Evolutionary conservation across 2,888 invertebrate species (phyloP).

Genomic region (Labia minor): DNA sequence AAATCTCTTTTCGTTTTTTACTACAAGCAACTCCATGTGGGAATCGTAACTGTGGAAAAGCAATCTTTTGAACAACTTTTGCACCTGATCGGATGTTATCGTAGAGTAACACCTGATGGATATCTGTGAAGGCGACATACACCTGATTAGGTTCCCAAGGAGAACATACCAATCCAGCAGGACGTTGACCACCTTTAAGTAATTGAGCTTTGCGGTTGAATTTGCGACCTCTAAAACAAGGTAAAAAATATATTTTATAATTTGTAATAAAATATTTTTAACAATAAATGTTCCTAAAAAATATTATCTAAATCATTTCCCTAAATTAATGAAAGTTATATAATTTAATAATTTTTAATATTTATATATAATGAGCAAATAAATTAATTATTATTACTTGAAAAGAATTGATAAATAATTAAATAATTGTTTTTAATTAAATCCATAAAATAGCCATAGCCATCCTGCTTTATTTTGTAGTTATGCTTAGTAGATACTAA

Average conservation of each 20-base stretch:
- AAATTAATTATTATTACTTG: no score
- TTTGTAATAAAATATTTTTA: no score
- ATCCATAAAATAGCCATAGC: no score
- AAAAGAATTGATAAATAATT: no score
- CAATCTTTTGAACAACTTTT: constrained; percentile 43
- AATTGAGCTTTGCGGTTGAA: constrained; percentile 40
- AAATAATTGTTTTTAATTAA: no score
- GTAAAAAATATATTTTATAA: constrained; percentile 1
- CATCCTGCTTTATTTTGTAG: no score
- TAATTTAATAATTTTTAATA: no score
- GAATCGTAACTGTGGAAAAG: constrained; percentile 47
- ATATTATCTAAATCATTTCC: no score
- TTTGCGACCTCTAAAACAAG: constrained; percentile 40
- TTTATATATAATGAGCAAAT: no score
- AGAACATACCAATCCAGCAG: constrained; percentile 55
- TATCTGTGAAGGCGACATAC: constrained; percentile 56
- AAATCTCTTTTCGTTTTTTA: constrained; percentile 45
- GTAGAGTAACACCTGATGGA: constrained; percentile 42
- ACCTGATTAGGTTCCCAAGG: constrained; percentile 52
- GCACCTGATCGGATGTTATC: constrained; percentile 31
- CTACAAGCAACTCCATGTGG: constrained; percentile 52
- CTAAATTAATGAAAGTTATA: no score
- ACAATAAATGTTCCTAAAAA: no score
- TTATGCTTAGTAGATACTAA: no score
- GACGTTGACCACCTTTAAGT: constrained; percentile 48